phyloP scores from a whole-genome alignment of 1,140 invertebrate species.

The Armadillidium nasatum region DNA sequence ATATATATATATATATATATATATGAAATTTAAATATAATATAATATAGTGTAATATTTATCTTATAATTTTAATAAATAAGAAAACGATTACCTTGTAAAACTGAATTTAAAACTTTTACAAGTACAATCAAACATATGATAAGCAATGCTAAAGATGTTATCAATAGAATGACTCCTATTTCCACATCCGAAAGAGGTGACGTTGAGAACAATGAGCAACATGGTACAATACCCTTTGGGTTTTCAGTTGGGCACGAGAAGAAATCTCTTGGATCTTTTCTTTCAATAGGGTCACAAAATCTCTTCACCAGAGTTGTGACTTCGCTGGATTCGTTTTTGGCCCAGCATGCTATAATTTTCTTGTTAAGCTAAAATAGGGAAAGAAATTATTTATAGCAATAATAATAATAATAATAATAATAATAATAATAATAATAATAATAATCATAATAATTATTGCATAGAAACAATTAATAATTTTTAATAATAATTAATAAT shows the following conservation, averaged over 20 bases:
- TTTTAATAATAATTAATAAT: too few species aligned
- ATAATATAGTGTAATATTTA: too few species aligned
- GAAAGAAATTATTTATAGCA: neutral
- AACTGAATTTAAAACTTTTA: slow-evolving; percentile 56
- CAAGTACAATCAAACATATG: slow-evolving; percentile 56
- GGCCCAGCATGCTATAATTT: slow-evolving; percentile 48
- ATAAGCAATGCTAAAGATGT: slow-evolving; percentile 54
- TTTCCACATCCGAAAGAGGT: neutral
- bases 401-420: neutral
- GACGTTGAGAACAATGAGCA: neutral
- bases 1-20: too few species aligned
- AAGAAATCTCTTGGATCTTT: too few species aligned
- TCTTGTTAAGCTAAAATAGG: slow-evolving; percentile 50
- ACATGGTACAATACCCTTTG: neutral
- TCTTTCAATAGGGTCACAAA: neutral
- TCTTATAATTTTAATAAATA: too few species aligned
- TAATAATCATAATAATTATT: neutral
- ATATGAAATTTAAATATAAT: too few species aligned
- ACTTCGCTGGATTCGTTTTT: slow-evolving; percentile 43
- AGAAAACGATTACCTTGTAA: slow-evolving; percentile 45
- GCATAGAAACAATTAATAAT: too few species aligned
- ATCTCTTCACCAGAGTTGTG: slow-evolving; percentile 42
- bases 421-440: neutral
- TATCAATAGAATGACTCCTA: slow-evolving; percentile 54
- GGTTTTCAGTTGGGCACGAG: neutral